These are phyloP conservation scores for Asarcornis scutulata DNA, from an alignment of 2,113 vertebrate genomes.

Conservation along the genomic window DNA sequence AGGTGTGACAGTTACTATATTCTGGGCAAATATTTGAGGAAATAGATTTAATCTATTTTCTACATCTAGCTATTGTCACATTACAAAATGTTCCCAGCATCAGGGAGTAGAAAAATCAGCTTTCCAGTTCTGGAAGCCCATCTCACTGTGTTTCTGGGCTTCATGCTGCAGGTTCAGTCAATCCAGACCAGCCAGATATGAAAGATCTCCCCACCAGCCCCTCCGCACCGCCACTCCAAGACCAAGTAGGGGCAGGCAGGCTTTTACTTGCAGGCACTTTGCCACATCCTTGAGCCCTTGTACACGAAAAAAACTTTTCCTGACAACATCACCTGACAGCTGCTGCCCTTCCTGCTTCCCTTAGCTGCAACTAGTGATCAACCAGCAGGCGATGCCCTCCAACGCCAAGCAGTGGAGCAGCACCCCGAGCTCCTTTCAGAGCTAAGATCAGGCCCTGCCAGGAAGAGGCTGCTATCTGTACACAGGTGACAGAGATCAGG, in stretches of 20 bases:
- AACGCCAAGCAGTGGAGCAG: not conserved
- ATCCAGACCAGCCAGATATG: not conserved
- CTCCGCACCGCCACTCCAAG: not conserved
- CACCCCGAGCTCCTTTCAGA: accelerated
- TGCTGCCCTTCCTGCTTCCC: not conserved
- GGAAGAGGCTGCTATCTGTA: not conserved
- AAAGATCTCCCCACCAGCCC: not conserved
- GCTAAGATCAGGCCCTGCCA: not conserved
- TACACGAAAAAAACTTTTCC: not conserved
- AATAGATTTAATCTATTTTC: not conserved
- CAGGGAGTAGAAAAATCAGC: not conserved
- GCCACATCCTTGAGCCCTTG: not conserved
- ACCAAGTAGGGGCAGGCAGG: not conserved
- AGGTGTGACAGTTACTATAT: not conserved
- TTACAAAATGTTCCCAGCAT: not conserved
- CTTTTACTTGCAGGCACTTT: not conserved
- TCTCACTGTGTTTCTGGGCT: not conserved
- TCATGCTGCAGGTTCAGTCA: not conserved
- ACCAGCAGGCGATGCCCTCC: not conserved
- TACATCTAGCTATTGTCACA: not conserved
- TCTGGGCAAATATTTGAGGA: not conserved
- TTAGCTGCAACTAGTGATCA: not conserved
- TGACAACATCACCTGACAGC: not conserved
- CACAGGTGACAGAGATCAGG: not conserved
- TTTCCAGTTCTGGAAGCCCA: not conserved